Evolutionary conservation across 2,888 invertebrate species (phyloP), one percentile per base, ranked within the genome.

Genomic region (Hemaris fuciformis): DNA sequence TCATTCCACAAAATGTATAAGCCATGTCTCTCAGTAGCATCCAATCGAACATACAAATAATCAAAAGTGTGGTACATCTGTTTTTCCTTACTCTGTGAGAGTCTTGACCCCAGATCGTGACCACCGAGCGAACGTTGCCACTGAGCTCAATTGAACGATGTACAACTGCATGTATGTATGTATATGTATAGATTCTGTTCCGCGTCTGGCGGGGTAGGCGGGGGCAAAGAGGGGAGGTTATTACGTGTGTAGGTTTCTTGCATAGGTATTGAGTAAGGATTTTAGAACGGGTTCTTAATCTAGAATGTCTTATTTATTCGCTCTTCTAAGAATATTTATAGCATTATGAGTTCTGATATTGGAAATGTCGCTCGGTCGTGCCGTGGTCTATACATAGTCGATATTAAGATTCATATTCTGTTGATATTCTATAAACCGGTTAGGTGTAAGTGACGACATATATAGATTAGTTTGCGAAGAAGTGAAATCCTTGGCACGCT

Each of bases 31-130:
- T n/a, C 38, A 38, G 38, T 38, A n/a, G 13, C 5, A n/a, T 3
- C n/a, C 46, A 23, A 25, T 2, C 41, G 6, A 41, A 53, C 25
- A 7, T 20, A 38, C 13, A 38, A 8, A 48, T 10, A 25, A 48
- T 15, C 0, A 4, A 10, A 10, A n/a, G 22, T 22, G 56, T 62
- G 59, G 4, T 60, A 6, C 61, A 6, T 71, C 71, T 72, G 53
- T 38, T 62, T 58, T 38, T 61, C 59, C 20, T 45, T 80, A 76
- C 56, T 90, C 89, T 85, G 64, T 84, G 84, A 70, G 81, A 83
- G 71, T 85, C 83, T 89, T 90, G 90, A 91, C 90, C 90, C 83
- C 87, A 64, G 76, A 79, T 85, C 90, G 88, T 89, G 89, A 87
- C 88, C 87, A 85, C 78, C 71, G 66, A 70, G 81, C 84, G 90